Conservation (phyloP, 2,797 vertebrate genomes). For the Phrynocephalus guinanensis region DNA sequence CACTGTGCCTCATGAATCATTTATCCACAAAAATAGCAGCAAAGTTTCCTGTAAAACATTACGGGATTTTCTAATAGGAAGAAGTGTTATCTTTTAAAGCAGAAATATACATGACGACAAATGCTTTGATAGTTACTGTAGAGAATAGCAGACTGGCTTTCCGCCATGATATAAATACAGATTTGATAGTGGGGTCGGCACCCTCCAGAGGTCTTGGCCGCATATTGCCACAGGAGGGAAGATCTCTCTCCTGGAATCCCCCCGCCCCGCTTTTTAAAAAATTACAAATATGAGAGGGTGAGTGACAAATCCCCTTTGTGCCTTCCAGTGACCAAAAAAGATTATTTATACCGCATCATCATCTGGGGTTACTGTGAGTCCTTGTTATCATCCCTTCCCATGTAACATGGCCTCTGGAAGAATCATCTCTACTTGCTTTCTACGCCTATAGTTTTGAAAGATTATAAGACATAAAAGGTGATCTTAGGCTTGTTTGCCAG, state of each 20-base stretch:
- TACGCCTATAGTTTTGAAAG: background rate
- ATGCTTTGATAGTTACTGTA: background rate
- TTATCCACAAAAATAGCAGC: background rate
- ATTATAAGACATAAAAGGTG: background rate
- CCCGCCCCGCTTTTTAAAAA: too few relatives aligned
- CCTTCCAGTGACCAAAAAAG: too few relatives aligned
- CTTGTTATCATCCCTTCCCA: background rate
- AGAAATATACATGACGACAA: background rate
- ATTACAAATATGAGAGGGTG: too few relatives aligned
- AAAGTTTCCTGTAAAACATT: background rate
- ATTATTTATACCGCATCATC: background rate
- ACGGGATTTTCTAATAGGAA: background rate
- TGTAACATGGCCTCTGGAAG: background rate
- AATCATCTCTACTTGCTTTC: background rate
- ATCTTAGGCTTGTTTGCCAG: background rate
- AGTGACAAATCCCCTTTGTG: too few relatives aligned
- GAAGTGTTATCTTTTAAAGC: background rate
- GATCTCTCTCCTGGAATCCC: too few relatives aligned
- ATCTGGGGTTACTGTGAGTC: background rate
- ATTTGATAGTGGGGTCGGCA: background rate
- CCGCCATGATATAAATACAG: background rate
- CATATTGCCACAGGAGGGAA: too few relatives aligned
- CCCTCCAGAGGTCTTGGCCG: too few relatives aligned
- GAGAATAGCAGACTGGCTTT: background rate
- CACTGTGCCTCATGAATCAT: background rate